Conservation (phyloP, 1,140 invertebrate species). For the Procambarus clarkii region DNA sequence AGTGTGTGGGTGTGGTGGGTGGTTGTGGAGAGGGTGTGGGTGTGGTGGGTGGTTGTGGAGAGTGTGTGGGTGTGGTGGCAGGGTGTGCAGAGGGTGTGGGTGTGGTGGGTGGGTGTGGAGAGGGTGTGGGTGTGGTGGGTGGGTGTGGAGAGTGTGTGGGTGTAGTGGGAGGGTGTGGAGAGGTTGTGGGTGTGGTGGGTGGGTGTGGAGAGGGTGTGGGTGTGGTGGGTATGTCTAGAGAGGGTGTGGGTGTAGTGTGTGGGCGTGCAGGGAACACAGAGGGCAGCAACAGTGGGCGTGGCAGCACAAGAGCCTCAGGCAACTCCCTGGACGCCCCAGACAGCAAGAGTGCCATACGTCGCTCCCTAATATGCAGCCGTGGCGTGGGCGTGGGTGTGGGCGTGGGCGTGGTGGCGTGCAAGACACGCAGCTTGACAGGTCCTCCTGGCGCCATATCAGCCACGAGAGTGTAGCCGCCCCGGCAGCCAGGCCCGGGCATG, state of each 20-base stretch:
- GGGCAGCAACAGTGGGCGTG: slow-evolving; percentile 28
- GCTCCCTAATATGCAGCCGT: slow-evolving; percentile 41
- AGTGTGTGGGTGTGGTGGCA: background rate
- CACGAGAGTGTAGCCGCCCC: slow-evolving; percentile 54
- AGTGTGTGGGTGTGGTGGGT: background rate
- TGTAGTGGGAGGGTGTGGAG: background rate
- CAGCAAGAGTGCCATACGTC: slow-evolving; percentile 53
- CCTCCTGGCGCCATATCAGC: slow-evolving; percentile 59
- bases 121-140: background rate
- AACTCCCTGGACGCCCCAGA: slow-evolving; percentile 42
- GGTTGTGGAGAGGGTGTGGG: background rate
- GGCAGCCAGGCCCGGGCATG: slow-evolving; percentile 26
- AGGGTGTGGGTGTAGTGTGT: background rate
- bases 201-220: background rate
- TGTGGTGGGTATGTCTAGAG: too few relatives aligned
- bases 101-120: background rate
- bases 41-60: background rate
- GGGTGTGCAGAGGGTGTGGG: background rate
- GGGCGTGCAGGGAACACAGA: background rate
- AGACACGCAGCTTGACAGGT: slow-evolving; percentile 52
- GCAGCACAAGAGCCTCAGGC: slow-evolving; percentile 26
- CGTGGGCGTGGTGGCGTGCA: slow-evolving; percentile 36
- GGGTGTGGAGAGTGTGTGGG: background rate
- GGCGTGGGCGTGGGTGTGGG: slow-evolving; percentile 36
- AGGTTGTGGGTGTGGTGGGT: slow-evolving; percentile 3